Base-by-base conservation (phyloP, 2,113 vertebrate species). In the Chascanopsetta lugubris region DNA sequence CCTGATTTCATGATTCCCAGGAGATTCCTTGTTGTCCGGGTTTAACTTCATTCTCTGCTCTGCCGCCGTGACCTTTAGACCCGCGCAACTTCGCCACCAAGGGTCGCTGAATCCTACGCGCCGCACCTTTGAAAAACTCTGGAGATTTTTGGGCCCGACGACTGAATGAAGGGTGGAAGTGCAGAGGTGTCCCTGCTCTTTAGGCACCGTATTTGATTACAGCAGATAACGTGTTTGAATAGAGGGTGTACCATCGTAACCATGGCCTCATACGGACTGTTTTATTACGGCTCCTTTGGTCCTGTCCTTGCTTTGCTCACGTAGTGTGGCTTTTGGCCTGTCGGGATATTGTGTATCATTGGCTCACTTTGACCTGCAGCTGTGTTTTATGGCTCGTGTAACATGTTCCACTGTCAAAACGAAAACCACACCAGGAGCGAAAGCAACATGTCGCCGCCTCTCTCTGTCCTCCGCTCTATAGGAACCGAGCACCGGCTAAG, bases 1-100 rank as follows among this genome's bases (percentile, higher is more conserved):
- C 75, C 72, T 78, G 67, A 79, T 82, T 84, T 76, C 76, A 18
- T 25, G 57, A 77, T 75, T 58, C 74, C 66, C 24, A 45, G 69
- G 63, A 42, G 47, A 77, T 32, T 66, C 13, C 58, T 72, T 66
- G 57, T 80, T 70, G n/a, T 73, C 36, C 48, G 62, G 58, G 60
- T 80, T 77, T 61, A 53, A 70, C 50, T 36, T 13, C 46, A 67
- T 10, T 18, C 32, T 63, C 25, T 4, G 74, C 47, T 55, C 61
- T 18, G 13, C 47, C 63, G n/a, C 64, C 18, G 20, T 61, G 68
- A 83, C 75, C 67, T 78, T 79, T 69, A 56, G 57, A 79, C 57
- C 46, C 56, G 49, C n/a, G n/a, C n/a, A n/a, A n/a, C n/a, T n/a
- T n/a, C n/a, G n/a, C n/a, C n/a, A n/a, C n/a, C n/a, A n/a, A n/a